phyloP scores from a whole-genome alignment of 1,140 invertebrate species.

The Aricia agestis region DNA sequence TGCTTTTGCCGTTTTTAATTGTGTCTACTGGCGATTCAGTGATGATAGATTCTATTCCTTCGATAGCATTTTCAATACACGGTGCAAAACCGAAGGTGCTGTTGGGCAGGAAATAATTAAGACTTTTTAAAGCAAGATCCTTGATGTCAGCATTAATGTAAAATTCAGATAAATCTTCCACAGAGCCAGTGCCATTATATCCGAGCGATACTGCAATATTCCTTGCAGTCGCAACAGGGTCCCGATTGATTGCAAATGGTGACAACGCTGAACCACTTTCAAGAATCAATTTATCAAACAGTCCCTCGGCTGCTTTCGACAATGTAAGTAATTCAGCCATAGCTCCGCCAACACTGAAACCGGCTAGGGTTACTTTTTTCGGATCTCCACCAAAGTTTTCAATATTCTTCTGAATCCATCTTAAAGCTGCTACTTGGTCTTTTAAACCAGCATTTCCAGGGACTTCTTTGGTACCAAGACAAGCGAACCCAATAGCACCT shows the following conservation, averaged over 20 bases:
- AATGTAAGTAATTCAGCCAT: conserved; percentile 58
- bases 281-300: conserved; percentile 58
- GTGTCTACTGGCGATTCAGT: conserved; percentile 56
- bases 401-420: conserved; percentile 79
- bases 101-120: conserved; percentile 61
- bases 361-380: conserved; percentile 77
- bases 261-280: conserved; percentile 64
- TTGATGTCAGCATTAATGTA: conserved; percentile 45
- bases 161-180: conserved; percentile 62
- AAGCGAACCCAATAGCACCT: conserved; percentile 76
- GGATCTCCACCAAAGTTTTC: conserved; percentile 81
- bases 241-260: conserved; percentile 57
- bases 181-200: conserved; percentile 47
- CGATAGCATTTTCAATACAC: conserved; percentile 53
- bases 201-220: conserved; percentile 57
- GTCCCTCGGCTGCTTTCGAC: conserved; percentile 49
- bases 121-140: conserved; percentile 41
- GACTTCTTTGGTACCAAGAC: conserved; percentile 74
- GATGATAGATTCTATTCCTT: conserved; percentile 49
- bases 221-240: conserved; percentile 55
- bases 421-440: conserved; percentile 76
- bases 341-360: conserved; percentile 77
- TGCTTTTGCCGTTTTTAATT: conserved; percentile 42
- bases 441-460: conserved; percentile 80
- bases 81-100: conserved; percentile 65